phyloP scores from a whole-genome alignment of 2,797 vertebrate species.

The Sebastes vulpes region DNA sequence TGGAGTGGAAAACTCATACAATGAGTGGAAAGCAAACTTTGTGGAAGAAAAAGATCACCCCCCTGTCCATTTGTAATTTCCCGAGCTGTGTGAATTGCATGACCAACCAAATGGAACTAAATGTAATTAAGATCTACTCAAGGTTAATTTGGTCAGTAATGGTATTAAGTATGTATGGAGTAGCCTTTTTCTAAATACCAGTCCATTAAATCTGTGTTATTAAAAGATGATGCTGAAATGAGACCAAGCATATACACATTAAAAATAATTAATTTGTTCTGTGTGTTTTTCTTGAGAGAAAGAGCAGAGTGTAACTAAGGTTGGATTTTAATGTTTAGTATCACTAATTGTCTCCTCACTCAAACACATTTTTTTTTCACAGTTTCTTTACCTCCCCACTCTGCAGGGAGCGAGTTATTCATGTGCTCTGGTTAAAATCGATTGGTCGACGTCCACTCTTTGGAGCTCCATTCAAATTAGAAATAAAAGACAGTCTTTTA shows the following conservation, averaged over 20 bases:
- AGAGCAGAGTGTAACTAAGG: constrained; percentile 87
- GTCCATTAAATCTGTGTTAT: constrained; percentile 98
- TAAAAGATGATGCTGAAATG: constrained; percentile 95
- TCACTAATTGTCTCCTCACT: constrained; percentile 83
- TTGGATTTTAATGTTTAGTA: constrained; percentile 87
- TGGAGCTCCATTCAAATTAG: constrained; percentile 72
- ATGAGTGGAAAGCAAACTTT: constrained; percentile 58
- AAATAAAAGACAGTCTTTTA: constrained; percentile 64
- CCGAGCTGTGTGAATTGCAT: constrained; percentile 90
- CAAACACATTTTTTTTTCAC: constrained; percentile 50
- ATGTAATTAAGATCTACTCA: constrained; percentile 98
- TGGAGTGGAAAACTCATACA: background rate
- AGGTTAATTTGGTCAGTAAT: constrained; percentile 99
- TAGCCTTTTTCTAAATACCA: constrained; percentile 97
- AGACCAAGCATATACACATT: constrained; percentile 96
- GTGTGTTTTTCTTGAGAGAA: constrained; percentile 80
- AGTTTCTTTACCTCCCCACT: constrained; percentile 8
- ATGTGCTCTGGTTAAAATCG: constrained; percentile 56
- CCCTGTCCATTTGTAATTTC: constrained; percentile 89
- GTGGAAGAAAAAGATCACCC: constrained; percentile 68
- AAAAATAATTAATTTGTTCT: constrained; percentile 83
- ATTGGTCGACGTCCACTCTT: constrained; percentile 73
- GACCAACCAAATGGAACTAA: constrained; percentile 97
- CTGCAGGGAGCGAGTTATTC: constrained; percentile 24
- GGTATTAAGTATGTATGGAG: constrained; percentile 98